These are phyloP conservation scores for Acanthurus lineatus DNA, from an alignment of 2,797 vertebrate species.

Conservation along the genomic window DNA sequence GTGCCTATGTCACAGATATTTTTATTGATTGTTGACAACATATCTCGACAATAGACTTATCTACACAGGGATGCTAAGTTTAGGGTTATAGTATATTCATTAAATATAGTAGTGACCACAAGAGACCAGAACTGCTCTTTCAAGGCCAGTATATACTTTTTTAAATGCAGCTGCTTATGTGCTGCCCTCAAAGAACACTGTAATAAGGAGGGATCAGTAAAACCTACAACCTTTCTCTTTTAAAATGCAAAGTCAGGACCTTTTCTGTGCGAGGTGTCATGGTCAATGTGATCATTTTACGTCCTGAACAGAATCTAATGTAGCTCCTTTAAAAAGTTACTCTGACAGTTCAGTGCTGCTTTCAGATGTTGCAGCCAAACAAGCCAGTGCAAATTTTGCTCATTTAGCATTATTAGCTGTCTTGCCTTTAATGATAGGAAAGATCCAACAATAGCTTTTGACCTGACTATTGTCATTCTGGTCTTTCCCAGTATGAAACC, in stretches of 20 bases:
- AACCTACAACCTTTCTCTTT: not conserved
- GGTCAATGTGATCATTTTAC: not conserved
- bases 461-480: not conserved
- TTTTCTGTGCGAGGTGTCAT: not conserved
- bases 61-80: not conserved
- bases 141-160: not conserved
- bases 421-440: conserved; percentile 24
- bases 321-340: conserved; percentile 2
- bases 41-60: not conserved
- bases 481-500: conserved; percentile 1
- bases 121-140: not conserved
- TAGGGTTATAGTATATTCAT: conserved; percentile 13
- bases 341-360: conserved; percentile 13
- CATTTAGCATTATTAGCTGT: conserved; percentile 38
- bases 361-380: conserved; percentile 15
- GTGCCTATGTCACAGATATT: not conserved
- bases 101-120: not conserved
- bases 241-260: conserved; percentile 1
- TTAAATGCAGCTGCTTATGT: not conserved
- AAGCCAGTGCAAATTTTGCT: conserved; percentile 34
- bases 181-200: not conserved
- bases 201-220: not conserved
- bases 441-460: conserved; percentile 11
- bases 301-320: conserved; percentile 3
- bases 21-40: not conserved